Percentiles rank a stretch among this genome's conserved stretches.
phyloP scores from a whole-genome alignment of 2,888 invertebrate genomes.

The Drosophila gaucha region DNA sequence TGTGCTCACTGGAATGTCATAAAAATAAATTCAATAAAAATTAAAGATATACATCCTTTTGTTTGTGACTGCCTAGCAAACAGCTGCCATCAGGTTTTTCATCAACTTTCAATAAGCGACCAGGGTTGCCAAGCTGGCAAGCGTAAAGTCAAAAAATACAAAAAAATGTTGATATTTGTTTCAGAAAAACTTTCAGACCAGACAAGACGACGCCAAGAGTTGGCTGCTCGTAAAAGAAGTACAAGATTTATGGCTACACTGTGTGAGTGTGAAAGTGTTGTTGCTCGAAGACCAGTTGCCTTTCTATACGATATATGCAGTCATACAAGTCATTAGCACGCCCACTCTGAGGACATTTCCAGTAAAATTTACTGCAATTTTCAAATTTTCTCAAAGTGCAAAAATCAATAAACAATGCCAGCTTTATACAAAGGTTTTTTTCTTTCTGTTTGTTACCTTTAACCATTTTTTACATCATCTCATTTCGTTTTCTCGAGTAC shows the following conservation, averaged over 20 bases:
- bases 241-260: conserved; percentile 45
- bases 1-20: conserved; percentile 71
- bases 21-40: conserved; percentile 78
- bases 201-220: conserved; percentile 63
- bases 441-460: conserved; percentile 32
- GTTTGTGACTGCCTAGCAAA: conserved; percentile 33
- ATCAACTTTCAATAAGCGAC: conserved; percentile 30
- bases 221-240: conserved; percentile 30
- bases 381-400: conserved; percentile 55
- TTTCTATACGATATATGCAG: no score
- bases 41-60: conserved; percentile 69
- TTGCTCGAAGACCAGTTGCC: background rate
- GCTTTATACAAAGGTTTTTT: conserved; percentile 47
- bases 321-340: conserved; percentile 60
- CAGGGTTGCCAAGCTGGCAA: conserved; percentile 15
- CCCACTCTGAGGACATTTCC: conserved; percentile 27
- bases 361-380: conserved; percentile 47
- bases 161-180: conserved; percentile 18
- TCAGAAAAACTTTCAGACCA: conserved; percentile 49
- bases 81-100: conserved; percentile 66
- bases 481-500: conserved; percentile 69
- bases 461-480: conserved; percentile 50
- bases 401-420: conserved; percentile 75
- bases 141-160: conserved; percentile 8
- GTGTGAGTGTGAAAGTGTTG: conserved; percentile 37